Conservation (phyloP, 2,113 vertebrate species). For the Pluvianellus socialis region DNA sequence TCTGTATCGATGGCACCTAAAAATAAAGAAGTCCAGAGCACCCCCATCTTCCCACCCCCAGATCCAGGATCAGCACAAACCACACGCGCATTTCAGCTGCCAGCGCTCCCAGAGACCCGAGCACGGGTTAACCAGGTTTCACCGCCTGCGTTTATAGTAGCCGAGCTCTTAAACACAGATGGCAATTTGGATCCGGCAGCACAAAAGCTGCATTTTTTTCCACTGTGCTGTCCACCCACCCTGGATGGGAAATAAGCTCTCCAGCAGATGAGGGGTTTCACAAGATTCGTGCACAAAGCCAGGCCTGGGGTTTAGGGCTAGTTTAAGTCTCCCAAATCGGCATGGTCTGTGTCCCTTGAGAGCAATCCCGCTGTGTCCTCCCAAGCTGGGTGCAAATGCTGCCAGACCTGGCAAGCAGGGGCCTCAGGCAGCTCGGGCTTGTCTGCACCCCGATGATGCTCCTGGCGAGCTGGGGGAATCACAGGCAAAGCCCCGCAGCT, state of each 20-base stretch:
- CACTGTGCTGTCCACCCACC: background rate
- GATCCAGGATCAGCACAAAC: background rate
- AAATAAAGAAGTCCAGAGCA: background rate
- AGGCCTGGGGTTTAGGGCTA: background rate
- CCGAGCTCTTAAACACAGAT: background rate
- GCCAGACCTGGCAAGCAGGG: background rate
- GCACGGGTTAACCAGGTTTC: background rate
- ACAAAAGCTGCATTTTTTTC: background rate
- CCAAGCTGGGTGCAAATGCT: background rate
- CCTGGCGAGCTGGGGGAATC: background rate
- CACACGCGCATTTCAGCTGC: background rate
- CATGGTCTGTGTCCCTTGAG: accelerated
- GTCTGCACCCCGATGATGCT: background rate
- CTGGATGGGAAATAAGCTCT: background rate
- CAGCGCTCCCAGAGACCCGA: background rate
- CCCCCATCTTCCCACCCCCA: background rate
- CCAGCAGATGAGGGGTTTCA: background rate
- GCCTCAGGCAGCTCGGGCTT: background rate
- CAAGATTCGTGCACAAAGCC: background rate
- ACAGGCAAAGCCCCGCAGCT: background rate
- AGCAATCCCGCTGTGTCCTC: background rate
- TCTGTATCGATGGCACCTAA: background rate
- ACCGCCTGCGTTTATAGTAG: background rate
- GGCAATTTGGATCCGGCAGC: background rate
- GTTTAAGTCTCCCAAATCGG: background rate